Base-by-base conservation (phyloP, 2,113 vertebrate species). In the Typhlomys cinereus region DNA sequence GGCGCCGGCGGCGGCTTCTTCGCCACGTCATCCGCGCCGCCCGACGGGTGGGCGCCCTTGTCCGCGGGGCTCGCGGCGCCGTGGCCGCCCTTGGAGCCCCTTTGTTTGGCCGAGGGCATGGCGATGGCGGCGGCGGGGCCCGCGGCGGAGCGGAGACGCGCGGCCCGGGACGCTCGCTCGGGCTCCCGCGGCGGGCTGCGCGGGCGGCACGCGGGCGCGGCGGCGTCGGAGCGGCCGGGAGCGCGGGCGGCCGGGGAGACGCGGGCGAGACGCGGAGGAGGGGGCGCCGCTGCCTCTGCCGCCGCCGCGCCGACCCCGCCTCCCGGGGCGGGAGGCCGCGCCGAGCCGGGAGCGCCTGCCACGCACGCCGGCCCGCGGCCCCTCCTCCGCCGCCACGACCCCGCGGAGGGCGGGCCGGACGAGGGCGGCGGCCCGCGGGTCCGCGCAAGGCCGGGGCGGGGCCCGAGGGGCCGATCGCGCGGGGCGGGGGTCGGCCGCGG, bases 81-180 rank as follows among this genome's bases (percentile, higher is more conserved):
- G 93, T 96, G 93, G 96, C 96, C 90, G 96, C 97, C 97, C 86
- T 97, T 97, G 91, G 87, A 15, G 95, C 96, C 96, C 96, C 96
- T 97, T 97, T 96, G 96, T 92, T 95, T 97, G 91, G 93, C 94
- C 83, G 96, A 94, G 89, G 97, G 95, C 97, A 97, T 97, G 95
- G 93, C 70, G 91, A 82, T 71, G n/a, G 83, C 21, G 52, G 88
- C 74, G 96, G 89, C 31, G 80, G 87, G 69, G 20, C 80, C 14
- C 50, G 89, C 89, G 85, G 64, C 48, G 92, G 54, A 34, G 73
- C 29, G 54, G 88, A 80, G 81, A 75, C 62, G 86, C 83, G 96
- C 88, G 88, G 90, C 85, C 92, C 89, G 88, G 92, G 87, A 84
- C 81, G 79, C 94, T 81, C 80, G 64, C 91, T 83, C 62, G 27